Base-by-base conservation (phyloP, 1,140 invertebrate species). In the Drosophila mayri region DNA sequence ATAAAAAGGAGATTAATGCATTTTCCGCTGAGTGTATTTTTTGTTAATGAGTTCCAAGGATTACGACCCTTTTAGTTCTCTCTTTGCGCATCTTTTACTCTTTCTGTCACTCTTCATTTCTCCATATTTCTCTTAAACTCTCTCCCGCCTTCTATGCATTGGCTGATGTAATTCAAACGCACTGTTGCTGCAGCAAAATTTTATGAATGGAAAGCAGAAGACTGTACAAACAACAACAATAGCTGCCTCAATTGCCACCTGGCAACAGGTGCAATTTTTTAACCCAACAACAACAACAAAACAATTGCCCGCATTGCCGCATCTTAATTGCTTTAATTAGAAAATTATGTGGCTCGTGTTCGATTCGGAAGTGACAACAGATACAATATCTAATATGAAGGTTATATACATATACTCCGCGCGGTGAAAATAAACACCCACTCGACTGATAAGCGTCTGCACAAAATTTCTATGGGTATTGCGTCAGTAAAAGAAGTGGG, bases 151-250 rank as follows among this genome's bases (percentile, higher is more conserved):
- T 49, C 5, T 55, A 41, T 37, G n/a, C 41, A 49, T 74, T 88
- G 79, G 83, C 83, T 87, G 83, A 87, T 65, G 84, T 71, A 87
- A 87, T 58, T 84, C 65, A 22, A 61, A 71, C 72, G 65, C 65
- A 70, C 50, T 30, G 43, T 87, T 87, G 84, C 84, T 84, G 84
- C 65, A 77, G 71, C 84, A 50, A 61, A 62, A 54, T 84, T 87
- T 87, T 88, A 84, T 87, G 84, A 87, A 87, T 87, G 83, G 84
- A 80, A 88, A 84, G 84, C 76, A 49, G 47, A 83, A 79, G 60
- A 60, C 66, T 32, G 22, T 35, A 54, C 59, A 49, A 64, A 22
- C 64, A 50, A 47, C 55, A 50, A 43, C 41, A 35, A 61, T 4
- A 47, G 25, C 11, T 20, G 46, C 12, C 46, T 65, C 58, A 70